Conservation (phyloP, 2,797 vertebrate genomes). For the Taeniopygia guttata region DNA sequence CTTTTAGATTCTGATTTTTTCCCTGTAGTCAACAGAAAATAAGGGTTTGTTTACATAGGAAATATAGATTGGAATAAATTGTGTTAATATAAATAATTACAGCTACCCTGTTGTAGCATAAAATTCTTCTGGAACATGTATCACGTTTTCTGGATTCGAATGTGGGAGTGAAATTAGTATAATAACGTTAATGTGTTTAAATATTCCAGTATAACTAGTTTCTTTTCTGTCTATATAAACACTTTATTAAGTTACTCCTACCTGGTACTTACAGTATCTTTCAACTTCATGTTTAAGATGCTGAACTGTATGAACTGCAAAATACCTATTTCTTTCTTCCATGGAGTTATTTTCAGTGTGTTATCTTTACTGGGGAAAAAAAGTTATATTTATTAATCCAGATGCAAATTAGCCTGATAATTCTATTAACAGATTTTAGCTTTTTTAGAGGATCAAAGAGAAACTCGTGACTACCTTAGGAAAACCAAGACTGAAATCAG, state of each 20-base stretch:
- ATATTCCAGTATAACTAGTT: neutral
- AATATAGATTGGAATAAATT: neutral
- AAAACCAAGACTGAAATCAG: neutral
- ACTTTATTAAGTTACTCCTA: neutral
- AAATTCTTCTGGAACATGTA: neutral
- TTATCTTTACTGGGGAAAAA: neutral
- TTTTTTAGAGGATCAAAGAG: neutral
- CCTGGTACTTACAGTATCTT: neutral
- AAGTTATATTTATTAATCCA: neutral
- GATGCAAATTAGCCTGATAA: neutral
- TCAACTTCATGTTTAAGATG: neutral
- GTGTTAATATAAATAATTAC: neutral
- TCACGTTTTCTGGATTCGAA: neutral
- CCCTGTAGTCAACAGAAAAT: neutral
- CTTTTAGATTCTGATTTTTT: neutral
- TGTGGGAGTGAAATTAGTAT: neutral
- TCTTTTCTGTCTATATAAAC: neutral
- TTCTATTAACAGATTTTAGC: neutral
- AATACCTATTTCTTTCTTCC: neutral
- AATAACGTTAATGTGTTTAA: neutral
- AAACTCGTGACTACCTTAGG: neutral
- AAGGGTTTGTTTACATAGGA: neutral
- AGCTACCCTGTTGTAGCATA: neutral
- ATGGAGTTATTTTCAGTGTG: neutral
- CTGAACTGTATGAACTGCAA: neutral